phyloP scores from a whole-genome alignment of 2,113 vertebrate species.

The Pterocles burchelli region DNA sequence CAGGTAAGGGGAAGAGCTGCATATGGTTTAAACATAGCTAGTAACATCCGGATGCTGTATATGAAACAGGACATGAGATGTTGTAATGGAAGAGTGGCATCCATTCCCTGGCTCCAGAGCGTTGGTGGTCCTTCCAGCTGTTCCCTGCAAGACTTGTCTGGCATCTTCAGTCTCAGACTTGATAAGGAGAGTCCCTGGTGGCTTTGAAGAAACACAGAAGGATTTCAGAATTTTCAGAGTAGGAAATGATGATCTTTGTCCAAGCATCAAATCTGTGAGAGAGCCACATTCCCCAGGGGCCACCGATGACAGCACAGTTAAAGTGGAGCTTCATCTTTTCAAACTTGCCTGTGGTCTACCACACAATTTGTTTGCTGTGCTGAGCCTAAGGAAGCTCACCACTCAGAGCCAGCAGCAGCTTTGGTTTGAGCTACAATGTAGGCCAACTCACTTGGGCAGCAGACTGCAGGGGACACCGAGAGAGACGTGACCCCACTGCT shows the following conservation, averaged over 20 bases:
- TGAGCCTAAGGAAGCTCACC: not conserved
- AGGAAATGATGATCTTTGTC: not conserved
- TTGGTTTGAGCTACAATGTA: not conserved
- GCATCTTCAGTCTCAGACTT: not conserved
- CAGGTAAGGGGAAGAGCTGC: constrained; percentile 34
- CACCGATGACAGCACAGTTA: not conserved
- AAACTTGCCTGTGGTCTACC: constrained; percentile 21
- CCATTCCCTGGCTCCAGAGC: not conserved
- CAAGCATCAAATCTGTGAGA: not conserved
- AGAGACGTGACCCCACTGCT: no score
- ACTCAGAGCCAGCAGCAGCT: not conserved
- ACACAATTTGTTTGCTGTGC: not conserved
- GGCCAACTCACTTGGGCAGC: fast-evolving
- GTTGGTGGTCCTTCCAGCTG: not conserved
- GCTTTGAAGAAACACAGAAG: not conserved
- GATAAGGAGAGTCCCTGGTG: not conserved
- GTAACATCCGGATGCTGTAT: not conserved
- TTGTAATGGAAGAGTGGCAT: constrained; percentile 19
- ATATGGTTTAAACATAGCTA: constrained; percentile 11
- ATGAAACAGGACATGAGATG: not conserved
- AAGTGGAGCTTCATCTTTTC: not conserved
- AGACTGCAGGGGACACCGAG: not conserved
- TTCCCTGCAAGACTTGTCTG: not conserved
- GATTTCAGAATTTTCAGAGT: not conserved
- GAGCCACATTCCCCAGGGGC: not conserved